Evolutionary conservation across 2,113 vertebrate genomes (phyloP), one percentile per base, ranked within the genome.

Genomic region (Platanista minor): DNA sequence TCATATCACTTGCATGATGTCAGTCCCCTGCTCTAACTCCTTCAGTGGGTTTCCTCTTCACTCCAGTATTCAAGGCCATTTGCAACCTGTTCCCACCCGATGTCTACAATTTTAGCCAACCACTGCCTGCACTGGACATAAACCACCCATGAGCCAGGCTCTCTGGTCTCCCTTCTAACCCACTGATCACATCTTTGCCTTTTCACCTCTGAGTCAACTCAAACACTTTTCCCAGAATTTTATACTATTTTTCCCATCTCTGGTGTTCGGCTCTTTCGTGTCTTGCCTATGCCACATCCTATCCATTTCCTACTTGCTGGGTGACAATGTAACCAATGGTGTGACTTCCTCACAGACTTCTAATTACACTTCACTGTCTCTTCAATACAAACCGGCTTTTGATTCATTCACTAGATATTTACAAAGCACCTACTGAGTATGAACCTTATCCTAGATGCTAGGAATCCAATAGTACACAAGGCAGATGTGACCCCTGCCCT

Each of bases 1-100:
- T 4, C 8, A 0, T 15, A 3, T 77, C 8, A 52, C 5, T 4
- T 52, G 21, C 10, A n/a, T 49, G 23, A n/a, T 15, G 36, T 21
- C 31, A 4, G 29, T 77, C 7, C 23, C 11, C 67, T 29, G 62
- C 52, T 78, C 52, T n/a, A 59, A 36, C 66, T 69, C 20, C 36
- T 66, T 23, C 39, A 83, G 6, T 29, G 41, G 25, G 14, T 31
- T 62, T 18, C 52, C 31, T 29, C 69, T 57, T n/a, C 61, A 61
- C 36, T 17, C 25, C 2, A 6, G 1, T 4, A 8, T 15, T 41
- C 64, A 85, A 29, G 71, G 36, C 5, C 36, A 14, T 33, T 25
- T 6, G 39, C 33, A 14, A 25, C 33, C 64, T 75, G 10, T 25
- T 81, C 52, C 31, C 21, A n/a, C 18, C 14, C 8, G 5, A 31